Percentiles rank a stretch among this genome's conserved stretches.
Evolutionary conservation across 2,888 invertebrate genomes (phyloP).

Genomic region (Kuschelorhynchus macadamiae): DNA sequence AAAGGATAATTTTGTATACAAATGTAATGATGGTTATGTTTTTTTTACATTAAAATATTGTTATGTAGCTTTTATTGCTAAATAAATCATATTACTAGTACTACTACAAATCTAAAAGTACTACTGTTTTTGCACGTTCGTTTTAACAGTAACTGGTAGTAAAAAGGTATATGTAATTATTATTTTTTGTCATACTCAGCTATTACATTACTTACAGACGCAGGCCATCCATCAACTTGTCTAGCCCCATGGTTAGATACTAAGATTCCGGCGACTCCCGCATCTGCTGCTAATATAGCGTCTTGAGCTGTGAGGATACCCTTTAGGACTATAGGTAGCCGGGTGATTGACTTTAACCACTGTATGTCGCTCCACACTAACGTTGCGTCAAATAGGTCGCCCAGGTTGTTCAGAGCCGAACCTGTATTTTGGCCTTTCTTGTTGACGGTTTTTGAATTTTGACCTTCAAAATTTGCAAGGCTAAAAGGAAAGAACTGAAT

Average conservation of each 20-base stretch:
- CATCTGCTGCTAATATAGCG: constrained; percentile 80
- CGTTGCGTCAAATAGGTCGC: constrained; percentile 83
- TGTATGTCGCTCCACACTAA: constrained; percentile 89
- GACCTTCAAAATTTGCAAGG: constrained; percentile 85
- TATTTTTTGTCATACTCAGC: too few species aligned
- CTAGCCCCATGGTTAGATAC: constrained; percentile 97
- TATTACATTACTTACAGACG: constrained; percentile 74
- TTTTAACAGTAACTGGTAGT: too few species aligned
- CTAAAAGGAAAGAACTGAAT: too few species aligned
- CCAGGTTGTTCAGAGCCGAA: constrained; percentile 86
- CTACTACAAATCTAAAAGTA: too few species aligned
- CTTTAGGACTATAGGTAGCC: constrained; percentile 86
- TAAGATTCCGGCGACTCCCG: constrained; percentile 84
- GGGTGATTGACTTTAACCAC: constrained; percentile 87
- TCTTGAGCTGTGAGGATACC: constrained; percentile 91
- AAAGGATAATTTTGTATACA: too few species aligned
- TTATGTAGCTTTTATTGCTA: too few species aligned
- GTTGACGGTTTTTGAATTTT: constrained; percentile 68
- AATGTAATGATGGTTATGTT: too few species aligned
- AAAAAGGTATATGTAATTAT: too few species aligned
- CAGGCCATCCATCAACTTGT: constrained; percentile 88
- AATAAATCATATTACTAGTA: too few species aligned
- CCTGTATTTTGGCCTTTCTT: constrained; percentile 68
- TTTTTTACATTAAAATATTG: too few species aligned
- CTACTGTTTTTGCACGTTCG: too few species aligned